Evolutionary conservation across 2,888 invertebrate genomes (phyloP).

Genomic region (Rugalucina vietnamica): DNA sequence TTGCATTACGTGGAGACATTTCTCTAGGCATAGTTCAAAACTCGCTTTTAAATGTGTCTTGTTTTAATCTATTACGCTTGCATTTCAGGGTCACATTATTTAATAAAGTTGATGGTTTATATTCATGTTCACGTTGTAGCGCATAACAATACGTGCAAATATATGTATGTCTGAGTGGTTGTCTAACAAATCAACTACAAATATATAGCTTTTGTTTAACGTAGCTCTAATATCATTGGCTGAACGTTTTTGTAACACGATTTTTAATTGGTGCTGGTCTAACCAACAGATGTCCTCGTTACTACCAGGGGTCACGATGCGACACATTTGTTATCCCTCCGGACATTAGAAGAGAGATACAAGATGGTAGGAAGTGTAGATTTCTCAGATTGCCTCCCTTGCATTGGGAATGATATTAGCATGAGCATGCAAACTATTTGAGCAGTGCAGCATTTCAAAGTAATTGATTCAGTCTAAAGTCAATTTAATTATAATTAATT

Average conservation of each 20-base stretch:
- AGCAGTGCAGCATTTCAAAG: no score
- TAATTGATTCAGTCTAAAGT: no score
- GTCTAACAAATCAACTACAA: not conserved
- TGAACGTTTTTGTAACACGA: conserved; percentile 14
- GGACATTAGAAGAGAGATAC: not conserved
- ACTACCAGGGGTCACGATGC: conserved; percentile 48
- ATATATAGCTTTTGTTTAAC: not conserved
- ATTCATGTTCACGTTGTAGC: not conserved
- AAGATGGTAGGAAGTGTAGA: conserved; percentile 44
- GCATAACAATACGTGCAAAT: not conserved
- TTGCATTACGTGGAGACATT: no score
- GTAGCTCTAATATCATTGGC: conserved; percentile 15
- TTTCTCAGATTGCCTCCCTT: not conserved
- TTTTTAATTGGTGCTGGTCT: conserved; percentile 50
- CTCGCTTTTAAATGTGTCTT: no score
- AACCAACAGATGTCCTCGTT: conserved; percentile 48
- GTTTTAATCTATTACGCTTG: no score
- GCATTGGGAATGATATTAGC: conserved; percentile 14
- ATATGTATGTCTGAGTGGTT: not conserved
- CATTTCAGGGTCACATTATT: no score
- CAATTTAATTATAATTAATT: no score
- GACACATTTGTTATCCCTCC: conserved; percentile 25
- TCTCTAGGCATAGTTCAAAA: no score
- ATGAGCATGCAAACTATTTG: conserved; percentile 9
- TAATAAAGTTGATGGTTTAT: not conserved